Conservation (phyloP, 2,113 vertebrate genomes). For the Gnathonemus longibarbis region DNA sequence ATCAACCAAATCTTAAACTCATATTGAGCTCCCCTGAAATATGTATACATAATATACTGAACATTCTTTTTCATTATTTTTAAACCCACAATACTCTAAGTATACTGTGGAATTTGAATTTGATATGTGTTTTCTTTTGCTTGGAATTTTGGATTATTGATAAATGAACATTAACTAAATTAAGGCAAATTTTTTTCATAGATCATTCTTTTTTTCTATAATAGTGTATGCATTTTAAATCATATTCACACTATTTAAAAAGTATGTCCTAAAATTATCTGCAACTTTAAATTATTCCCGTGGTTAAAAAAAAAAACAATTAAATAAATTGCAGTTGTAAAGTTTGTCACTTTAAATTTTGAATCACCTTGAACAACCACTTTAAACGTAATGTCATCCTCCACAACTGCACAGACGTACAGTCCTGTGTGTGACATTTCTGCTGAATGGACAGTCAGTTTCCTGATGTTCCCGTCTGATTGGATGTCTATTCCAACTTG, state of each 20-base stretch:
- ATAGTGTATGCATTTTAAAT: not conserved
- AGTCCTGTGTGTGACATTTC: not conserved
- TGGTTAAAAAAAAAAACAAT: not conserved
- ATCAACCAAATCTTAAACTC: not conserved
- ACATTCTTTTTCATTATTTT: not conserved
- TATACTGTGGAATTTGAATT: not conserved
- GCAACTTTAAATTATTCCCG: not conserved
- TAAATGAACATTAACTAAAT: not conserved
- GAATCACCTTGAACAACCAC: not conserved
- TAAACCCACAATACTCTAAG: not conserved
- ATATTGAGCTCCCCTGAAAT: not conserved
- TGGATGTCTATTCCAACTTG: conserved; percentile 3
- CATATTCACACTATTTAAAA: not conserved
- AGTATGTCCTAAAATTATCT: not conserved
- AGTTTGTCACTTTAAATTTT: not conserved
- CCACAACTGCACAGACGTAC: not conserved
- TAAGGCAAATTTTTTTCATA: not conserved
- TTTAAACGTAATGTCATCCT: not conserved
- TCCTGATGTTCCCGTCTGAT: not conserved
- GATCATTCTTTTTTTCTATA: not conserved
- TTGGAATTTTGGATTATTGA: not conserved
- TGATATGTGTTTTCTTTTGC: not conserved
- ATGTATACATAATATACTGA: not conserved
- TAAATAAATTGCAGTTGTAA: not conserved
- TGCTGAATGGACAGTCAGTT: conserved; percentile 1